Base-by-base conservation (phyloP, 2,888 invertebrate genomes). In the Cepaea hortensis region DNA sequence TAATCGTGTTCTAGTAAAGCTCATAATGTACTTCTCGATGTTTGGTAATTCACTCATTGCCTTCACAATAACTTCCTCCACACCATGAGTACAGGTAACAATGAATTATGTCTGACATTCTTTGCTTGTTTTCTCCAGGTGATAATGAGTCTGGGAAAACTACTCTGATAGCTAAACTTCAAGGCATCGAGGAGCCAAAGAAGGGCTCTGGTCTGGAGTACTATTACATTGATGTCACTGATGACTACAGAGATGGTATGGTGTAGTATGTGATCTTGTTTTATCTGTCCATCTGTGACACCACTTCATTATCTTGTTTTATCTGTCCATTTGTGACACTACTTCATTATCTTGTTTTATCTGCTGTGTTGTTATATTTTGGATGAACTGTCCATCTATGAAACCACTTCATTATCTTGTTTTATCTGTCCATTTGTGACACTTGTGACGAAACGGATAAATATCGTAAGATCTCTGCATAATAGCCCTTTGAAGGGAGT, bases 91-190 rank as follows among this genome's bases (percentile, higher is more conserved):
- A 11, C 55, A 55, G 11, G 55, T 11, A 55, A 55, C 55, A 55
- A 9, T 55, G 7, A 55, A 55, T 9, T 55, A 55, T 55, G 55
- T 9, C 11, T 55, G 7, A 9, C 55, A 55, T 55, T 11, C 55
- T 55, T 55, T 55, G 55, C 55, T 55, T 70, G 65, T 46, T 35
- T 61, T 62, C 23, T 91, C 9, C 91, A 96, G 96, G 99, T 93
- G 98, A 99, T 94, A 98, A 98, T 96, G 98, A 99, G 95, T 97
- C 97, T 93, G 99, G 99, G n/a, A 99, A 99, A 95, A 99, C 99
- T 75, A 98, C 99, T 88, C 96, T 99, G 93, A 97, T 99, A 94
- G 98, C 99, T 73, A 98, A 98, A 95, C 95, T 99, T 91, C 98
- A 98, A 95, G 98, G 98, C 90, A 97, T 98, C 87, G 98, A 99